These are phyloP conservation scores for Whitmania pigra DNA, from an alignment of 1,140 invertebrate species.

Conservation along the genomic window DNA sequence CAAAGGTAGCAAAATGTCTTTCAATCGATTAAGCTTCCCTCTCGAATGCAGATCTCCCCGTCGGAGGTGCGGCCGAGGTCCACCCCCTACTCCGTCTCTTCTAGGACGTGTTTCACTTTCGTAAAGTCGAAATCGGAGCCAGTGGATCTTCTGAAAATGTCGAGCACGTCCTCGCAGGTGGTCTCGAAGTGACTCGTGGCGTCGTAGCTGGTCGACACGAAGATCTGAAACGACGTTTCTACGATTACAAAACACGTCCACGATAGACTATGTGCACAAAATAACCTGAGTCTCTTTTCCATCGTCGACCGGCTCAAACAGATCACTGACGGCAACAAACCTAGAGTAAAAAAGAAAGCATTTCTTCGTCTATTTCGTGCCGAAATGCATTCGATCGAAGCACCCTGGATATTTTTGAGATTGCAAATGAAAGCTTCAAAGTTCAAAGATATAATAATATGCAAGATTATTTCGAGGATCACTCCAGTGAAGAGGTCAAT, in stretches of 20 bases:
- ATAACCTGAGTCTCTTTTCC: slow-evolving; percentile 71
- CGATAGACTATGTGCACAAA: not conserved
- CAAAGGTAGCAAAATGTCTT: too few species aligned
- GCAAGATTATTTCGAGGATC: not conserved
- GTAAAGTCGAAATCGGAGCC: slow-evolving; percentile 97
- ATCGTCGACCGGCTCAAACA: slow-evolving; percentile 79
- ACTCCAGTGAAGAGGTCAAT: not conserved
- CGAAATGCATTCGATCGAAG: not conserved
- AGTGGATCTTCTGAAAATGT: slow-evolving; percentile 89
- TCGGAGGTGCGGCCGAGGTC: too few species aligned
- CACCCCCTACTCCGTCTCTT: slow-evolving; percentile 52
- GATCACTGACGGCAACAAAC: slow-evolving; percentile 57
- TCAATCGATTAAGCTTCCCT: too few species aligned
- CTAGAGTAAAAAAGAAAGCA: not conserved
- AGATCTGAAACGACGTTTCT: slow-evolving; percentile 44
- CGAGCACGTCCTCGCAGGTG: slow-evolving; percentile 90
- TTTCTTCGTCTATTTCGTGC: not conserved
- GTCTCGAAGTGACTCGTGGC: slow-evolving; percentile 98
- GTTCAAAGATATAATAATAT: not conserved
- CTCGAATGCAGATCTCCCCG: too few species aligned
- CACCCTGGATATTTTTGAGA: not conserved
- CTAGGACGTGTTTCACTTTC: slow-evolving; percentile 83
- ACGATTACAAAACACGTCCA: too few species aligned
- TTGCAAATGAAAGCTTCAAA: not conserved
- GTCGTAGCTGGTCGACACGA: slow-evolving; percentile 91